Evolutionary conservation across 2,113 vertebrate genomes (phyloP), one percentile per base, ranked within the genome.

Genomic region (Siphamia tubifer): DNA sequence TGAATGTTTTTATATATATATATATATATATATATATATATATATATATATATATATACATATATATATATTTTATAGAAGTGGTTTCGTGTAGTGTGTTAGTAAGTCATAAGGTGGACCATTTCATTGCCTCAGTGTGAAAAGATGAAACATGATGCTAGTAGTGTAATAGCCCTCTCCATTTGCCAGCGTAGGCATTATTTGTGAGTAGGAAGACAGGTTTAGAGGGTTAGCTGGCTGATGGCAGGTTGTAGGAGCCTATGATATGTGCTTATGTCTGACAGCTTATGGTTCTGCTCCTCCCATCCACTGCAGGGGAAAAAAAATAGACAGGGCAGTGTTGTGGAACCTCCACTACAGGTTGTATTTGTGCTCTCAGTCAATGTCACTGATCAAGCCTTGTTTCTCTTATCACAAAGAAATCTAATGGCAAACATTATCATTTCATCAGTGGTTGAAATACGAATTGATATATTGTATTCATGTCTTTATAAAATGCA

Each of bases 141-240:
- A 83, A 75, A 86, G 81, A 86, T 86, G 77, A 86, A 84, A 85
- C 64, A 85, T 72, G 56, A 83, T 74, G 72, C 73, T 38, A 30
- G 74, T 31, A 27, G 78, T 49, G 42, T 81, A 83, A 79, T 77
- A 17, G 81, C 48, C 70, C 84, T 62, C 63, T 82, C 77, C 73
- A 66, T 85, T 90, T 86, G 62, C 68, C 81, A 55, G 77, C 68
- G 51, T 24, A 39, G 68, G 73, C 75, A 81, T 85, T 86, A 90
- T 83, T 87, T 89, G 72, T 77, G 81, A 83, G 86, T 57, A 64
- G 47, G 44, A 32, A 84, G 84, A 85, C 81, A 88, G 84, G 67
- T 90, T 87, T 82, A 90, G 75, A 74, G 83, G 71, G 62, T 72
- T 77, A 78, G 79, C 58, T 35, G 65, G 74, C 74, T 82, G 82